Evolutionary conservation across 2,888 invertebrate genomes (phyloP).

Genomic region (Acanthosoma haemorrhoidale): DNA sequence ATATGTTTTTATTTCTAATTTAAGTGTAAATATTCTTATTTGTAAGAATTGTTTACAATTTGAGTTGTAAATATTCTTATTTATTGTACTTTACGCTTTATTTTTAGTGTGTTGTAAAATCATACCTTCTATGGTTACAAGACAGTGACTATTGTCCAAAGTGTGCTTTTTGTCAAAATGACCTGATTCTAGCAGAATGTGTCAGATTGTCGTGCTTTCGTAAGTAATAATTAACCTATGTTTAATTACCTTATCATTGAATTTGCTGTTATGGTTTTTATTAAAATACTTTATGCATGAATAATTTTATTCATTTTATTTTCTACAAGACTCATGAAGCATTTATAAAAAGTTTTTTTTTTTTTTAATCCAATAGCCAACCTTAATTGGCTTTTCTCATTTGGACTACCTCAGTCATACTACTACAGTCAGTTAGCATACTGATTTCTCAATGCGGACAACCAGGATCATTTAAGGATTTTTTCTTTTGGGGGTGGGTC

Average conservation of each 20-base stretch:
- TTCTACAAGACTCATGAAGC: neutral
- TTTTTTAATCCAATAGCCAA: too few species aligned
- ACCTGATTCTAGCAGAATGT: slow-evolving; percentile 74
- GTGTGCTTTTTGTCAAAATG: slow-evolving; percentile 82
- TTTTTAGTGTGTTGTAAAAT: slow-evolving; percentile 93
- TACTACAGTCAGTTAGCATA: too few species aligned
- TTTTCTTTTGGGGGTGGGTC: too few species aligned
- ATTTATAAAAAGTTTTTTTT: too few species aligned
- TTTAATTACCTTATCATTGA: neutral
- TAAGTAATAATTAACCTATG: slow-evolving; percentile 51
- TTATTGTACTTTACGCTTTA: slow-evolving; percentile 33
- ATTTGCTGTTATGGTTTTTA: neutral
- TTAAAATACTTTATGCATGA: neutral
- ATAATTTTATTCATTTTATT: neutral
- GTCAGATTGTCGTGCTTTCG: slow-evolving; percentile 89
- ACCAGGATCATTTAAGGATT: too few species aligned
- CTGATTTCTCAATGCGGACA: too few species aligned
- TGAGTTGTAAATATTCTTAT: neutral
- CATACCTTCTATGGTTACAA: slow-evolving; percentile 95
- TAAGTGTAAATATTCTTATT: too few species aligned
- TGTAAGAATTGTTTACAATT: too few species aligned
- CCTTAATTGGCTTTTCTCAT: too few species aligned
- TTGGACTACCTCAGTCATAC: too few species aligned
- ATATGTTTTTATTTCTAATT: neutral
- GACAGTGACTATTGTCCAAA: slow-evolving; percentile 95